Conservation (phyloP, 2,888 invertebrate genomes). For the Cyrtodaria siliqua region DNA sequence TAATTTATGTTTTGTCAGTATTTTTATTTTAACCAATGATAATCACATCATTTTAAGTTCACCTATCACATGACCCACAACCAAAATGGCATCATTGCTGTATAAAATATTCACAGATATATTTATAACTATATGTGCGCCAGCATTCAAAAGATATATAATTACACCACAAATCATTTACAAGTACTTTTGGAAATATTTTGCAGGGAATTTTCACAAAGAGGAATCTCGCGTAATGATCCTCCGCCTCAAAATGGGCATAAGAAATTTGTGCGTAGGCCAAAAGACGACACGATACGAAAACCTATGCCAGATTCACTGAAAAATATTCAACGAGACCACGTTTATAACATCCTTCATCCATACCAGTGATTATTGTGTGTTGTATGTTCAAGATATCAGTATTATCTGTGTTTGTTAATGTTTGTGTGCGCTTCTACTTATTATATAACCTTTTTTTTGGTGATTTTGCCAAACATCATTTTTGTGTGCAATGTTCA, state of each 20-base stretch:
- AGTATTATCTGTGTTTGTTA: slow-evolving; percentile 14
- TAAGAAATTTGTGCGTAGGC: slow-evolving; percentile 49
- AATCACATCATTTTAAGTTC: too few relatives aligned
- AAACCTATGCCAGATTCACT: slow-evolving; percentile 72
- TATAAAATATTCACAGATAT: too few relatives aligned
- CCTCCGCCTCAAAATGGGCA: slow-evolving; percentile 45
- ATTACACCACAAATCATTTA: too few relatives aligned
- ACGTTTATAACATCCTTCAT: slow-evolving; percentile 74
- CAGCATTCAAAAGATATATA: too few relatives aligned
- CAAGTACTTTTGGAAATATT: slow-evolving; percentile 1
- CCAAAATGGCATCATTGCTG: too few relatives aligned
- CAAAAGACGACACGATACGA: slow-evolving; percentile 45
- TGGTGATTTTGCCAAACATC: slow-evolving; percentile 43
- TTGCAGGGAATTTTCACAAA: slow-evolving; percentile 57
- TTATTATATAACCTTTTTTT: slow-evolving; percentile 13
- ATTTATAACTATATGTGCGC: too few relatives aligned
- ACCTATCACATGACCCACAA: too few relatives aligned
- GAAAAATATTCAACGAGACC: slow-evolving; percentile 71
- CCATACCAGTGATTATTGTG: slow-evolving; percentile 58
- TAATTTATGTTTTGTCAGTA: too few relatives aligned
- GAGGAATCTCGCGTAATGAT: too few relatives aligned
- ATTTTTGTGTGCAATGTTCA: slow-evolving; percentile 48
- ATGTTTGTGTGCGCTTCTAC: neutral
- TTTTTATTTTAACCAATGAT: too few relatives aligned
- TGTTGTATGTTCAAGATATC: neutral